phyloP scores from a whole-genome alignment of 2,888 invertebrate genomes.

The Entomobrya multifasciata region DNA sequence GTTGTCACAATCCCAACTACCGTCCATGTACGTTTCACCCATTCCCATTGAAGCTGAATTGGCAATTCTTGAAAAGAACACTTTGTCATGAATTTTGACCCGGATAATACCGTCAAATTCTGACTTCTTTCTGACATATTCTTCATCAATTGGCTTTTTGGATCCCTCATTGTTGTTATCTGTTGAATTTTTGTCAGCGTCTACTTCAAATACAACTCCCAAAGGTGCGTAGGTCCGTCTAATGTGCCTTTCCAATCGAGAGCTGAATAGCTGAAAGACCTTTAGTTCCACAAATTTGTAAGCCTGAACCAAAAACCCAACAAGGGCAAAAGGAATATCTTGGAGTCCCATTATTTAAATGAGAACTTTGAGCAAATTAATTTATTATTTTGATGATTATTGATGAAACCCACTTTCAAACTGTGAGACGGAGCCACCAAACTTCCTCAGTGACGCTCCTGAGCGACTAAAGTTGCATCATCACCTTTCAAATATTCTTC shows the following conservation, averaged over 20 bases:
- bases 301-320: constrained; percentile 43
- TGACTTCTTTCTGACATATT: constrained; percentile 33
- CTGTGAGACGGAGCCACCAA: no score
- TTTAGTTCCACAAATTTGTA: constrained; percentile 67
- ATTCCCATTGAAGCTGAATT: constrained; percentile 66
- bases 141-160: constrained; percentile 1
- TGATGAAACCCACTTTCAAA: background rate
- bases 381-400: background rate
- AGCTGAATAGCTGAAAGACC: constrained; percentile 47
- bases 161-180: background rate
- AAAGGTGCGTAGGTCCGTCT: constrained; percentile 39
- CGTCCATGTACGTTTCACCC: constrained; percentile 69
- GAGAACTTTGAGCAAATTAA: background rate
- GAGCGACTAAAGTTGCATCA: background rate
- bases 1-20: constrained; percentile 67
- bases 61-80: constrained; percentile 57
- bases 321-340: constrained; percentile 32
- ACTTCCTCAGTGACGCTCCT: background rate
- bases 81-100: constrained; percentile 60
- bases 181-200: background rate
- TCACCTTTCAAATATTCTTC: no score
- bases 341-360: no score
- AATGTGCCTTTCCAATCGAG: constrained; percentile 52
- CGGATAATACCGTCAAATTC: constrained; percentile 46
- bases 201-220: constrained; percentile 56